These are phyloP conservation scores for Adelphocoris suturalis DNA, from an alignment of 2,888 invertebrate genomes.

Conservation along the genomic window DNA sequence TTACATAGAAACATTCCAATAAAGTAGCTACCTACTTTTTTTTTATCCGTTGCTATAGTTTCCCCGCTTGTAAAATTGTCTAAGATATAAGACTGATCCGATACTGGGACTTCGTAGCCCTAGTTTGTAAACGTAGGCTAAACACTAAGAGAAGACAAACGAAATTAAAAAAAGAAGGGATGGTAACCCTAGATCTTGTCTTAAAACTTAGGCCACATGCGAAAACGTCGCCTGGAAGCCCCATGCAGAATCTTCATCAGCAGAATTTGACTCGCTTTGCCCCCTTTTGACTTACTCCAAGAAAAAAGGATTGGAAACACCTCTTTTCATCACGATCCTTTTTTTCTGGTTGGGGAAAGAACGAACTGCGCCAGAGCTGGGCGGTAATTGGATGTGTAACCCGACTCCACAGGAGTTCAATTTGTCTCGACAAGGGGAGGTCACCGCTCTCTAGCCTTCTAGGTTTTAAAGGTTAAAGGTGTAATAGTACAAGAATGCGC, in stretches of 20 bases:
- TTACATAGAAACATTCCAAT: too few relatives aligned
- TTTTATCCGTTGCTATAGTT: too few relatives aligned
- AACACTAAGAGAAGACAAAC: too few relatives aligned
- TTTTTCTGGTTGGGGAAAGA: neutral
- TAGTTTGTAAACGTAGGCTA: too few relatives aligned
- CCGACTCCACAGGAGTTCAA: slow-evolving; percentile 30
- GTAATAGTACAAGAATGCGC: neutral
- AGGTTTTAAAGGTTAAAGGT: neutral
- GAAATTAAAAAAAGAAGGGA: neutral
- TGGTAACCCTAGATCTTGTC: neutral
- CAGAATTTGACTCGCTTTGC: slow-evolving; percentile 27
- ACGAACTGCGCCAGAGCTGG: neutral
- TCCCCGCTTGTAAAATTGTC: too few relatives aligned
- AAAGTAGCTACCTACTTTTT: too few relatives aligned
- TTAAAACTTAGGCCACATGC: neutral
- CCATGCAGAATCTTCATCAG: neutral
- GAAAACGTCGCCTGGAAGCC: neutral
- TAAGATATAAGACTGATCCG: too few relatives aligned
- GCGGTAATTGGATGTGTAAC: slow-evolving; percentile 48
- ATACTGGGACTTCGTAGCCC: too few relatives aligned
- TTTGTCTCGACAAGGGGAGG: slow-evolving; percentile 11
- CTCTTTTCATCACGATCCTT: slow-evolving; percentile 17
- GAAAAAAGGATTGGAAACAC: neutral
- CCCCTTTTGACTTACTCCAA: slow-evolving; percentile 11
- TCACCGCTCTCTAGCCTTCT: neutral